Evolutionary conservation across 2,888 invertebrate genomes (phyloP).

Genomic region (Leptopilina drosophilae): DNA sequence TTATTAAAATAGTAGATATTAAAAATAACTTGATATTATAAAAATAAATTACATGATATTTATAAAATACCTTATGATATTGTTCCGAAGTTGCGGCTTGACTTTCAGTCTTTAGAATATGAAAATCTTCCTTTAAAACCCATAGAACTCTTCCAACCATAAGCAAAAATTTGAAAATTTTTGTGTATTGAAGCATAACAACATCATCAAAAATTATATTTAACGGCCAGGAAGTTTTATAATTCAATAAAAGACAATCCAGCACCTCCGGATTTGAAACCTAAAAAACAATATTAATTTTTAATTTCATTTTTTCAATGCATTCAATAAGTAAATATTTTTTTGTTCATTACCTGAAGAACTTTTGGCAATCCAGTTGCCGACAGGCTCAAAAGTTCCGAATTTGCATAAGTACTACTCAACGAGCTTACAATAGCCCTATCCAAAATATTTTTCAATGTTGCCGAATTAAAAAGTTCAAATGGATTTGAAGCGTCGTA

Average conservation of each 20-base stretch:
- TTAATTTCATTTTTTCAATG: too few species aligned
- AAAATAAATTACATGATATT: too few species aligned
- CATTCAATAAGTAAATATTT: too few species aligned
- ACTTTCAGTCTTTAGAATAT: constrained; percentile 81
- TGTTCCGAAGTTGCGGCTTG: constrained; percentile 80
- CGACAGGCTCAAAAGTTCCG: constrained; percentile 70
- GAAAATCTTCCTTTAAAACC: constrained; percentile 85
- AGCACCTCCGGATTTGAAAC: constrained; percentile 81
- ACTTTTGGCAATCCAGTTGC: constrained; percentile 65
- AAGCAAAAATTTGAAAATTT: constrained; percentile 86
- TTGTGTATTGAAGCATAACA: constrained; percentile 84
- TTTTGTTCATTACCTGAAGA: constrained; percentile 73
- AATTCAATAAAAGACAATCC: constrained; percentile 84
- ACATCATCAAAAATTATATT: constrained; percentile 87
- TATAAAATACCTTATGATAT: constrained; percentile 79
- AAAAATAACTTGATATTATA: too few species aligned
- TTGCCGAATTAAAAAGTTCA: constrained; percentile 84
- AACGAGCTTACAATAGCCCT: constrained; percentile 84
- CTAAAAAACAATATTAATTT: constrained; percentile 53
- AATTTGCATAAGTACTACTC: constrained; percentile 74
- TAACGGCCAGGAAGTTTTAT: constrained; percentile 86
- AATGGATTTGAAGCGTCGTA: constrained; percentile 82
- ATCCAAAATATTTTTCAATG: constrained; percentile 84
- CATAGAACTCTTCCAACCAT: constrained; percentile 87
- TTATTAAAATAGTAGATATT: too few species aligned